Evolutionary conservation across 2,113 vertebrate genomes (phyloP), one percentile per base, ranked within the genome.

Genomic region (Ameiurus melas): DNA sequence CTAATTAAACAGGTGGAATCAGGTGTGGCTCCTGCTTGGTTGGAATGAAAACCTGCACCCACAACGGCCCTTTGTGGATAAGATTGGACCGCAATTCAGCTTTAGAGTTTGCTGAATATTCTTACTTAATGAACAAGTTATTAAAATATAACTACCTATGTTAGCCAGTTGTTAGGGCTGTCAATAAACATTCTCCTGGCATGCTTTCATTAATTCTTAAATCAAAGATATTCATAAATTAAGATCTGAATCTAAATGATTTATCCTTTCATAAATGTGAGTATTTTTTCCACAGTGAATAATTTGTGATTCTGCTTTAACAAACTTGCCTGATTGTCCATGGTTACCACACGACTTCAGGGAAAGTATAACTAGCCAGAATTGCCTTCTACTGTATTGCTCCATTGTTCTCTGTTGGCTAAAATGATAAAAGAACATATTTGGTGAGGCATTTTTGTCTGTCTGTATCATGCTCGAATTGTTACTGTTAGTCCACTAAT

Each of bases 351-450:
- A 73, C 47, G 51, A 78, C 43, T 13, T 51, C 43, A 30, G 77
- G 43, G 77, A 17, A 80, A 80, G 17, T 55, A 5, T 19, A 79
- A 22, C 53, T n/a, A 60, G 57, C 55, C 80, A 82, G 43, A 60
- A 60, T 60, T 55, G 51, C 57, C 20, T 81, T 60, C 33, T 39
- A 83, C 6, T 58, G 30, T 60, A 82, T 36, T 82, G 55, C 9
- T 82, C 19, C n/a, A 82, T 39, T 82, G 53, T 82, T 82, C 79
- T 60, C 30, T 36, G 9, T 82, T 82, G 19, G 30, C 79, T 82
- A 25, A 82, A 82, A 60, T 82, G 51, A n/a, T 75, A 6, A 17
- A 55, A 80, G 43, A 80, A 80, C 51, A 80, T 33, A 6, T 3
- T 82, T 33, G 20, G n/a, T 39, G 53, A 33, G n/a, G 2, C n/a